Conservation (phyloP, 1,140 invertebrate genomes). For the Halesus radiatus region DNA sequence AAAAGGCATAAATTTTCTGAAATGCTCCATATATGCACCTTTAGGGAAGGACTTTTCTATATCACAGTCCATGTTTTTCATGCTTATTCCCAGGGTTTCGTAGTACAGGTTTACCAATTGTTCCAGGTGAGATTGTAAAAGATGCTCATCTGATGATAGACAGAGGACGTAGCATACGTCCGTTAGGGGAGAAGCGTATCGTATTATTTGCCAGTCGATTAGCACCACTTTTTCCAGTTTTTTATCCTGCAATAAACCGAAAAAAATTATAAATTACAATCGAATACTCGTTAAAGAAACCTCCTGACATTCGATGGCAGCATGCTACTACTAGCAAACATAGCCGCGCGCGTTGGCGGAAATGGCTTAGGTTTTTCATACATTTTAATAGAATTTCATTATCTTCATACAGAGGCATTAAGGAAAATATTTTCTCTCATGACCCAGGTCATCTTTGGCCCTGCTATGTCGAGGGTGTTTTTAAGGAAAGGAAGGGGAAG, state of each 20-base stretch:
- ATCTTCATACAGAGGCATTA: no score
- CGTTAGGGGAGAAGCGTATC: no score
- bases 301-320: no score
- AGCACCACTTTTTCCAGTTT: conserved; percentile 36
- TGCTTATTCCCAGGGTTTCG: not conserved
- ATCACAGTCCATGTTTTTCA: conserved; percentile 35
- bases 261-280: not conserved
- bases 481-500: no score
- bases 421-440: no score
- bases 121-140: conserved; percentile 18
- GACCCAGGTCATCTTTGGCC: no score
- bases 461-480: no score
- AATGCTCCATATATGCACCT: conserved; percentile 20
- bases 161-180: conserved; percentile 46
- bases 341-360: no score
- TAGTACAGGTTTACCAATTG: conserved; percentile 25
- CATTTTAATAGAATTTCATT: no score
- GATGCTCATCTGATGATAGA: conserved; percentile 15
- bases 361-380: no score
- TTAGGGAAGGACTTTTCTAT: conserved; percentile 36
- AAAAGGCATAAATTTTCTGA: conserved; percentile 32
- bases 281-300: no score
- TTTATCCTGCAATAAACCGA: conserved; percentile 42
- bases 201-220: conserved; percentile 52
- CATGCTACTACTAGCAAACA: no score